These are phyloP conservation scores for Helogale parvula DNA, from an alignment of 2,113 vertebrate species.

Conservation along the genomic window DNA sequence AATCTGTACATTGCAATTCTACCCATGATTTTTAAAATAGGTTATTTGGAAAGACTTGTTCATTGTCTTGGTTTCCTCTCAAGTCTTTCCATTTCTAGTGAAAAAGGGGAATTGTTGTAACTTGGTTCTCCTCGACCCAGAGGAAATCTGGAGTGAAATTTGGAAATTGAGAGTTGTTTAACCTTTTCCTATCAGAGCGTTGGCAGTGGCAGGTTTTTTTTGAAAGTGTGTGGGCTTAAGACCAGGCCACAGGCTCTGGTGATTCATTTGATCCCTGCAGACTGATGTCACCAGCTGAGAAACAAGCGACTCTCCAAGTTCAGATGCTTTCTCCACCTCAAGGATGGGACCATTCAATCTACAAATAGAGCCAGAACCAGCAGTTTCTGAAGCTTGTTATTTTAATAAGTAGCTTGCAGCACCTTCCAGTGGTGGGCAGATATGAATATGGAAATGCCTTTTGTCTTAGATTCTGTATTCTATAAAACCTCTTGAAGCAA, in stretches of 20 bases:
- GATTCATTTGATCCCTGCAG: not conserved
- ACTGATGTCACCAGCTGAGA: not conserved
- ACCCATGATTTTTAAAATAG: not conserved
- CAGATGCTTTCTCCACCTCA: not conserved
- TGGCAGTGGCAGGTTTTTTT: not conserved
- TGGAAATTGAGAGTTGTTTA: conserved; percentile 13
- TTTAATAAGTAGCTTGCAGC: not conserved
- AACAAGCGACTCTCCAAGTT: not conserved
- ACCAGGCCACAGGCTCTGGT: not conserved
- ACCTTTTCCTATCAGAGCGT: not conserved
- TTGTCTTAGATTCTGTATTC: not conserved
- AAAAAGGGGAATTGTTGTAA: conserved; percentile 49
- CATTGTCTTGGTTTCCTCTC: conserved; percentile 52
- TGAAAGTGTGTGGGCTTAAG: conserved; percentile 3
- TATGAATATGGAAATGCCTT: not conserved
- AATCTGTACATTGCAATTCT: conserved; percentile 55
- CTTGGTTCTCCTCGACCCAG: not conserved
- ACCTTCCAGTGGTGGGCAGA: not conserved
- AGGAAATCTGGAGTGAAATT: conserved; percentile 40
- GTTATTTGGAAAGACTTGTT: conserved; percentile 64
- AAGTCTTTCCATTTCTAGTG: conserved; percentile 57
- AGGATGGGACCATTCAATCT: not conserved
- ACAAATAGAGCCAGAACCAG: not conserved
- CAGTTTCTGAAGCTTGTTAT: not conserved
- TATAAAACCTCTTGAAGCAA: not conserved